A percentile compares a stretch with the other conserved stretches of the same genome.
Evolutionary conservation across 2,888 invertebrate genomes (phyloP).

Genomic region (Seira sanloemensis): DNA sequence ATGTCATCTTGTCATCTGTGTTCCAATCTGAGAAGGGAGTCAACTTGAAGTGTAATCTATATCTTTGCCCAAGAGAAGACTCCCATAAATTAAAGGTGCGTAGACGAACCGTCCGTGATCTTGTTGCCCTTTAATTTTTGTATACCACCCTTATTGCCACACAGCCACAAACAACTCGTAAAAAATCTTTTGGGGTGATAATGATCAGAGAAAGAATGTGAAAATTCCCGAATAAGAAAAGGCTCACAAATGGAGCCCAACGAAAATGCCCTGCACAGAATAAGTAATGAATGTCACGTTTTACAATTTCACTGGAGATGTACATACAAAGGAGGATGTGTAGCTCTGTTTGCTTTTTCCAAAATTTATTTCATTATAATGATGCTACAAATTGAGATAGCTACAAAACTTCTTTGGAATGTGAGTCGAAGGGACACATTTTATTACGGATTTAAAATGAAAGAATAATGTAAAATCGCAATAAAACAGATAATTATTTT

Average conservation of each 20-base stretch:
- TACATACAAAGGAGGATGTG: no score
- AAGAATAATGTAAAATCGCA: no score
- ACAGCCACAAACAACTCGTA: conserved; percentile 17
- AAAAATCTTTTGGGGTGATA: conserved; percentile 28
- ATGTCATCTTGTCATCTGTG: conserved; percentile 26
- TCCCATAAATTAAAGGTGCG: conserved; percentile 15
- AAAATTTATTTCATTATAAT: no score
- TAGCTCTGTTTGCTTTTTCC: no score
- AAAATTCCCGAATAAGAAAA: no score
- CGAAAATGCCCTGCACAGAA: background rate
- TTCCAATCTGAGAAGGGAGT: conserved; percentile 15
- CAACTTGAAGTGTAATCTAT: conserved; percentile 27
- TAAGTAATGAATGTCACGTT: background rate
- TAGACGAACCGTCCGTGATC: background rate
- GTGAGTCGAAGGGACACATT: no score
- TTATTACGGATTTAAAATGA: no score
- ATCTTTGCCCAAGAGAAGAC: background rate
- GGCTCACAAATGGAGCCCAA: background rate
- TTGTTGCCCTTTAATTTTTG: conserved; percentile 14
- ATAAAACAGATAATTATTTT: no score
- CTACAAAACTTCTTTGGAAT: background rate
- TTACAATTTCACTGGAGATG: conserved; percentile 7
- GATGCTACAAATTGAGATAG: conserved; percentile 20
- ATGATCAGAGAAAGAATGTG: conserved; percentile 32
- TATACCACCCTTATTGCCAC: conserved; percentile 9